Evolutionary conservation across 2,113 vertebrate species (phyloP).

Genomic region (Poecile atricapillus): DNA sequence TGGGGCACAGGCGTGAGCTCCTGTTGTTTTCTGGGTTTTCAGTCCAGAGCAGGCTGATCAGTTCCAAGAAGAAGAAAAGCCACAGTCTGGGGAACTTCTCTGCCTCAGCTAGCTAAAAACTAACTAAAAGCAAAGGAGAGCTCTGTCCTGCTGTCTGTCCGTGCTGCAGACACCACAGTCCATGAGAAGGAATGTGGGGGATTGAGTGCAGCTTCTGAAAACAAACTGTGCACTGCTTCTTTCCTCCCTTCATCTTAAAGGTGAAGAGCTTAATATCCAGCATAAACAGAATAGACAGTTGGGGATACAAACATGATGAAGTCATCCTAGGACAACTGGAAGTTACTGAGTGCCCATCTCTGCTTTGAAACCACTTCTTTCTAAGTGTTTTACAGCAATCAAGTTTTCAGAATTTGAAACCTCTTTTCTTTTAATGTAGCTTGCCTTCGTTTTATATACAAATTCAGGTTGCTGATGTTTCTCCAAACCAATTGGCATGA

Average conservation of each 20-base stretch:
- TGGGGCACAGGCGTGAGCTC: not conserved
- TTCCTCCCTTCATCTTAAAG: not conserved
- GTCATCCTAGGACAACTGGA: not conserved
- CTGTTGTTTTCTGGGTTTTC: not conserved
- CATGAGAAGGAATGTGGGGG: not conserved
- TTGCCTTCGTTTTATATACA: constrained; percentile 35
- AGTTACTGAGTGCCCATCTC: constrained; percentile 9
- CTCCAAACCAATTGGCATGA: not conserved
- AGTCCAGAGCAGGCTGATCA: not conserved
- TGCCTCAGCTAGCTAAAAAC: not conserved
- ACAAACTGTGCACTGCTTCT: not conserved
- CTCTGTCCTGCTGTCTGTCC: not conserved
- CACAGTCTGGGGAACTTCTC: not conserved
- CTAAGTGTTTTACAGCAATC: not conserved
- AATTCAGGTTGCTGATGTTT: constrained; percentile 26
- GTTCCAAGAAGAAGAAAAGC: not conserved
- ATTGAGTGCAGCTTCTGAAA: not conserved
- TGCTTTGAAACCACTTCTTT: constrained; percentile 32
- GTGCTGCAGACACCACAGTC: not conserved
- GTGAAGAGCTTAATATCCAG: not conserved
- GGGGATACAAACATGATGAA: not conserved
- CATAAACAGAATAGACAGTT: not conserved
- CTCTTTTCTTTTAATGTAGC: not conserved
- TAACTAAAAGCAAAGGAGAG: not conserved
- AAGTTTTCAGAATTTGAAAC: constrained; percentile 35